Evolutionary conservation across 2,113 vertebrate genomes (phyloP), one percentile per base, ranked within the genome.

Genomic region (Cynopterus brachyotis): DNA sequence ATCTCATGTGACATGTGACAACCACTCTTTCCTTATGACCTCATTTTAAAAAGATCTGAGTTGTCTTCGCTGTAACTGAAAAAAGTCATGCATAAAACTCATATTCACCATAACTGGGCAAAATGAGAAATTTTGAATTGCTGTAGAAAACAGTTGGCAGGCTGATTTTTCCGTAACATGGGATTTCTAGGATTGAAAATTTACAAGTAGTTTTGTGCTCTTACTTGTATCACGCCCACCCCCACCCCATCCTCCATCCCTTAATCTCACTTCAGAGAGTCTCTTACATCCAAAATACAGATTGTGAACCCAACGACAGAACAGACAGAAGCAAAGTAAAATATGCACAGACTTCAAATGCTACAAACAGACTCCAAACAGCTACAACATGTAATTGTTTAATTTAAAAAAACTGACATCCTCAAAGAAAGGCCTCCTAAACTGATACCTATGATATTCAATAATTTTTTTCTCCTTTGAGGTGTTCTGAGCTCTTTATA

Each of bases 401-500:
- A 86, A 32, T 37, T 37, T 91, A 90, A 81, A 37, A 28, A 76
- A 96, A 73, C 4, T 76, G 62, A 78, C 55, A 78, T 40, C 55
- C 19, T 83, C 79, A 35, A 94, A 76, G 53, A 69, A 67, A 89
- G 42, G 30, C 8, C 22, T 89, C 45, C 57, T 78, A 89, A 95
- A 70, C 53, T 6, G 1, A 1, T 64, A 64, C 26, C 35, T 84
- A 9, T 89, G 80, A 69, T 79, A 50, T 67, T 67, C 47, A 45
- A 24, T 83, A 32, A 55, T 30, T 79, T 32, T 32, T 87, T 87
- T 96, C 37, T 92, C 60, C 84, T 96, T 59, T 88, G 57, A 89
- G 28, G 3, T 86, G 6, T 28, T 81, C 17, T 35, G 40, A 79
- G 4, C 16, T 73, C 45, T 50, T 73, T 64, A 72, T 60, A 75